These are phyloP conservation scores for Phaedon cochleariae DNA, from an alignment of 2,888 invertebrate species.

Conservation along the genomic window DNA sequence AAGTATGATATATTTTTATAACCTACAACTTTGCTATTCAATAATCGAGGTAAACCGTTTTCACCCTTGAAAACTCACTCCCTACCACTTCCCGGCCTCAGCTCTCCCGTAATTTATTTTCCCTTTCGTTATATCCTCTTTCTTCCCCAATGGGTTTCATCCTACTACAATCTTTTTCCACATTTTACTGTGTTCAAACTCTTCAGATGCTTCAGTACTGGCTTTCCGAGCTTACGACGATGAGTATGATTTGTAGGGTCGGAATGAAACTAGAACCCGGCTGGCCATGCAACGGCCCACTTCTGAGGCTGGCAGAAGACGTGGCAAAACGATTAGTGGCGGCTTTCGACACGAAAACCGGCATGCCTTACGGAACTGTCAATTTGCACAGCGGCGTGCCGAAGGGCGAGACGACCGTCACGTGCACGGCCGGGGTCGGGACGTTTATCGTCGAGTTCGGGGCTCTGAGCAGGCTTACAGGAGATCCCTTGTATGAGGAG, in stretches of 20 bases:
- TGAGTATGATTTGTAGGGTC: constrained; percentile 65
- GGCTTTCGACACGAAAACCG: constrained; percentile 88
- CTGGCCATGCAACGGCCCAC: constrained; percentile 97
- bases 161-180: too few relatives aligned
- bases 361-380: constrained; percentile 98
- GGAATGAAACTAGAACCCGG: constrained; percentile 86
- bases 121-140: too few relatives aligned
- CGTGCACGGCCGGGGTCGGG: constrained; percentile 97
- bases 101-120: too few relatives aligned
- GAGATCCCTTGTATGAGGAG: constrained; percentile 94
- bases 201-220: too few relatives aligned
- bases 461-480: constrained; percentile 89
- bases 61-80: too few relatives aligned
- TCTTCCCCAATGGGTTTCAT: too few relatives aligned
- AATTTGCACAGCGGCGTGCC: constrained; percentile 93
- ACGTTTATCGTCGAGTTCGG: constrained; percentile 98
- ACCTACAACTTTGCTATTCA: too few relatives aligned
- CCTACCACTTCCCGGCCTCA: too few relatives aligned
- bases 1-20: too few relatives aligned
- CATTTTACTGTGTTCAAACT: too few relatives aligned
- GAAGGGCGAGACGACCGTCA: constrained; percentile 92
- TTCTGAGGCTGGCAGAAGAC: constrained; percentile 92
- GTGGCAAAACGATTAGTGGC: constrained; percentile 91
- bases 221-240: too few relatives aligned
- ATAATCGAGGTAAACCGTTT: too few relatives aligned